Conservation (phyloP, 2,113 vertebrate genomes). For the Benitochromis conjunctus region DNA sequence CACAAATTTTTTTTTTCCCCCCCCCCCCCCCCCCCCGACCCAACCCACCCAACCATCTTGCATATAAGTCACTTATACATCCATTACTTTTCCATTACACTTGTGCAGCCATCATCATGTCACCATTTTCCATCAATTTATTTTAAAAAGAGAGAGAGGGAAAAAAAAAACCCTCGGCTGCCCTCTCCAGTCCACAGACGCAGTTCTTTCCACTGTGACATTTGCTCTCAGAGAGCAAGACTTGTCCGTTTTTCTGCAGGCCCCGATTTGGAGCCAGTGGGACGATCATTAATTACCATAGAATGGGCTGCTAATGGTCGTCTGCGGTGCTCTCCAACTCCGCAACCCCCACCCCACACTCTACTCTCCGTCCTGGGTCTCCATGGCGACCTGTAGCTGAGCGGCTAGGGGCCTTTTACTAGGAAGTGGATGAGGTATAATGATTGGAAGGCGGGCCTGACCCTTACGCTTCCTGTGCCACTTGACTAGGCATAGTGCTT, state of each 20-base stretch:
- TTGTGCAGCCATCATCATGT: neutral
- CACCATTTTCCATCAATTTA: conserved; percentile 14
- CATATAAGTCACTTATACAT: conserved; percentile 33
- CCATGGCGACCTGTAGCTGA: conserved; percentile 72
- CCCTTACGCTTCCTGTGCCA: conserved; percentile 51
- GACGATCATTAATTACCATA: conserved; percentile 71
- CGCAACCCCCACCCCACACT: conserved; percentile 25
- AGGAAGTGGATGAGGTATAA: conserved; percentile 59
- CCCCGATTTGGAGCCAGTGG: conserved; percentile 57
- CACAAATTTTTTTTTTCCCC: neutral
- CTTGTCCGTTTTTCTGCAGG: conserved; percentile 32
- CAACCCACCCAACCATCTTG: neutral
- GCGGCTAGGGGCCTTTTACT: conserved; percentile 48
- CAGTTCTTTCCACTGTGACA: conserved; percentile 33
- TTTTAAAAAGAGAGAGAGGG: neutral
- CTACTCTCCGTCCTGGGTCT: conserved; percentile 43
- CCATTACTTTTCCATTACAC: neutral
- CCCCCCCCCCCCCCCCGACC: neutral
- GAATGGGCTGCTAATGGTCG: conserved; percentile 70
- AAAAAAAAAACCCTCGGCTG: neutral
- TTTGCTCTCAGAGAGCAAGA: conserved; percentile 26
- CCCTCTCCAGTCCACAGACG: neutral
- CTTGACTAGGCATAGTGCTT: conserved; percentile 65
- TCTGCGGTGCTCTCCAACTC: conserved; percentile 44
- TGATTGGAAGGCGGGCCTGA: conserved; percentile 60